These are phyloP conservation scores for Periphyllus acericola DNA, from an alignment of 2,888 invertebrate genomes.

Conservation along the genomic window DNA sequence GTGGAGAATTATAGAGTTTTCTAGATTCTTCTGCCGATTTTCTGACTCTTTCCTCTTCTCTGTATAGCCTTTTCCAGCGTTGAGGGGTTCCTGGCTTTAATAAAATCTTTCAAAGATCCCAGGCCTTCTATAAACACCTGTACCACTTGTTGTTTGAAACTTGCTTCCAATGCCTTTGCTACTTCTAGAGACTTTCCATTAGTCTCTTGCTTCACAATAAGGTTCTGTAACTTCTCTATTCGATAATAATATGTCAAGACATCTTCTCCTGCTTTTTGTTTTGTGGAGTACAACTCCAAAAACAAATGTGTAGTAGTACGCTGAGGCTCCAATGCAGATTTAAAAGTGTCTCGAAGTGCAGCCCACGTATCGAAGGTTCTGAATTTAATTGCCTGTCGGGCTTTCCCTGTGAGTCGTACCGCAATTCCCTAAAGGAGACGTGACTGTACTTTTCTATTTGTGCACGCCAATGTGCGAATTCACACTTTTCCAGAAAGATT, in stretches of 20 bases:
- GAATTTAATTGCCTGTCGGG: background rate
- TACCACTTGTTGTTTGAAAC: background rate
- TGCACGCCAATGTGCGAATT: background rate
- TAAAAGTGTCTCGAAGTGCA: background rate
- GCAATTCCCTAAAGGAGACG: background rate
- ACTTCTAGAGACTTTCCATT: background rate
- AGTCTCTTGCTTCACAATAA: background rate
- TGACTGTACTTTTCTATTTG: background rate
- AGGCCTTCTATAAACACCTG: conserved; percentile 28
- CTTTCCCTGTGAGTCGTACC: background rate
- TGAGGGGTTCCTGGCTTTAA: background rate
- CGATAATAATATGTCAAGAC: background rate
- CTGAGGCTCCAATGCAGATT: conserved; percentile 18
- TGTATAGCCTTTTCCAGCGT: conserved; percentile 1
- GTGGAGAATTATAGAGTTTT: background rate
- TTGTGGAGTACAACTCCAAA: background rate
- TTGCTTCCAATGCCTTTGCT: background rate
- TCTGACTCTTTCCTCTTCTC: background rate
- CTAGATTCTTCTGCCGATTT: background rate
- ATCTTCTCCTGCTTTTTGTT: background rate
- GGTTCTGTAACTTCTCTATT: background rate
- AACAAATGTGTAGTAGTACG: background rate
- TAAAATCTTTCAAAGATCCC: background rate
- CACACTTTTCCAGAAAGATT: background rate
- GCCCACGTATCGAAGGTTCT: background rate